A percentile compares a stretch with the other conserved stretches of the same genome.
Conservation (phyloP, 2,888 invertebrate species). For the Plebejus anna region DNA sequence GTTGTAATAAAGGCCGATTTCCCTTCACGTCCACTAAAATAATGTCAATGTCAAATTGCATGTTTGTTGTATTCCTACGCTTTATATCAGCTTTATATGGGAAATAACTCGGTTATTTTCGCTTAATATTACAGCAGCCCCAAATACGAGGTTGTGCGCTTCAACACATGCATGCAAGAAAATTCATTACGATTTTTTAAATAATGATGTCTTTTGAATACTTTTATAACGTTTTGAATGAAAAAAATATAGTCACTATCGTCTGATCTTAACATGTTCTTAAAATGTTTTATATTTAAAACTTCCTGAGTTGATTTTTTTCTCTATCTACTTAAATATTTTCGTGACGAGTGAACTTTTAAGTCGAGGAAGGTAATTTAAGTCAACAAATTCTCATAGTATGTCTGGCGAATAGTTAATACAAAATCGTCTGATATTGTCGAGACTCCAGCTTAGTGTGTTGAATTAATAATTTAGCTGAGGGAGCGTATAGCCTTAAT, state of each 20-base stretch:
- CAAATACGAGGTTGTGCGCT: constrained; percentile 1
- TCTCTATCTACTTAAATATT: not conserved
- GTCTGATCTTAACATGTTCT: no score
- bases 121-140: not conserved
- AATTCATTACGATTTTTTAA: not conserved
- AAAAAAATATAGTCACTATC: not conserved
- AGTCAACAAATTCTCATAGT: not conserved
- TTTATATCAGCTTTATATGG: constrained; percentile 2
- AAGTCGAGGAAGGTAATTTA: not conserved
- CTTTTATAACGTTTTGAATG: not conserved
- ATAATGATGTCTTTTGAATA: not conserved
- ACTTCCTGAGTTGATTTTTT: no score
- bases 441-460: not conserved
- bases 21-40: not conserved
- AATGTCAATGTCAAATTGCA: not conserved
- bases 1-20: not conserved
- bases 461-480: not conserved
- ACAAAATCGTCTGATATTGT: not conserved
- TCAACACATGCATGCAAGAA: not conserved
- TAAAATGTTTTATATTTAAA: no score
- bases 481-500: not conserved
- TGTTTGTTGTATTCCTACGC: not conserved
- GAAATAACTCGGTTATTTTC: not conserved
- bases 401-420: not conserved
- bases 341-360: not conserved